Evolutionary conservation across 2,888 invertebrate species (phyloP), one percentile per base, ranked within the genome.

Genomic region (Thecocarcelia acutangulata): DNA sequence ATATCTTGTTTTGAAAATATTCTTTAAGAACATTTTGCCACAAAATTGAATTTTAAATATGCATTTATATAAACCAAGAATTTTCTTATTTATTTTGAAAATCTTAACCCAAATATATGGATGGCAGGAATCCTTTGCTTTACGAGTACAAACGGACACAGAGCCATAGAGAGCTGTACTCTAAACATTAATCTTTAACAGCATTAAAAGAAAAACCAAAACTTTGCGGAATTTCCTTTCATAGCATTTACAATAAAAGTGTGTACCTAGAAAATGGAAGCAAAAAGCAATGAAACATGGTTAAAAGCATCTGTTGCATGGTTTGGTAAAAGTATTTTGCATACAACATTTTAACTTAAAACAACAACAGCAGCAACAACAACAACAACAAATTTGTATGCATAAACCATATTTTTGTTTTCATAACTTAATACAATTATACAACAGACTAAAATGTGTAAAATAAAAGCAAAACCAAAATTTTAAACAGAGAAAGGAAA

Each of bases 291-390:
- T 44, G 19, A 61, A 59, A 28, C 15, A 70, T 70, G 70, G 64
- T 70, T 70, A 70, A 81, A 63, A 61, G 73, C 77, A 82, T 74
- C 81, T 82, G 81, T 82, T 82, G 74, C 81, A 58, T 64, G 73
- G 54, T 76, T 72, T 59, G 52, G 50, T 54, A 66, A 66, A 70
- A 63, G 58, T 50, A 63, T 80, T 68, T 58, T 56, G 37, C 46
- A 70, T 78, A 52, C 52, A 48, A 15, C 15, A 54, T 56, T 28
- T 40, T 59, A 44, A n/a, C 19, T n/a, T 56, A 40, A 33, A 24
- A n/a, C n/a, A n/a, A n/a, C n/a, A n/a, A n/a, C n/a, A n/a, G n/a
- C n/a, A 15, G 12, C 0, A 17, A 50, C 13, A 17, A 2, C 2
- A 37, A 37, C 52, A 72, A 0, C 40, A 54, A 46, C 28, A 54